These are phyloP conservation scores for Gadus macrocephalus DNA, from an alignment of 2,113 vertebrate species.

Conservation along the genomic window DNA sequence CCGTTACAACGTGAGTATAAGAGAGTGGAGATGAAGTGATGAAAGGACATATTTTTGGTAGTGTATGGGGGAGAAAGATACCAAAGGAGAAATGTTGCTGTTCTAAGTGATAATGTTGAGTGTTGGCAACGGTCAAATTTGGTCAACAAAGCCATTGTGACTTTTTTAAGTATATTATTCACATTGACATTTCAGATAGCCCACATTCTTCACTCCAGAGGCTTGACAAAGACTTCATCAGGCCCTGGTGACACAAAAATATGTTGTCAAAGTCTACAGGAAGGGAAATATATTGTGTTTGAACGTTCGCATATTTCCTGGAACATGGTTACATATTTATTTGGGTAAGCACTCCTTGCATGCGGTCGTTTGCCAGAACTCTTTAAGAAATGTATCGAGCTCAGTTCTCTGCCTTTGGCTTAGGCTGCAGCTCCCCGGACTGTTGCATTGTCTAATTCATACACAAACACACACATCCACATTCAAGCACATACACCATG, in stretches of 20 bases:
- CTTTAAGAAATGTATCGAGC: background rate
- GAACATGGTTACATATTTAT: background rate
- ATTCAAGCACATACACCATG: background rate
- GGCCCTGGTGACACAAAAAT: constrained; percentile 16
- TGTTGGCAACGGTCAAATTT: too few relatives aligned
- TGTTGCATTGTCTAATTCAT: background rate
- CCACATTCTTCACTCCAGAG: background rate
- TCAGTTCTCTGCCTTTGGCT: background rate
- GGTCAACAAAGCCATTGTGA: too few relatives aligned
- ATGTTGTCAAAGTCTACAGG: background rate
- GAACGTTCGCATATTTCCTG: background rate
- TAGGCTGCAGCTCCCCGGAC: background rate
- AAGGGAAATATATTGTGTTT: background rate
- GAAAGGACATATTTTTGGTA: too few relatives aligned
- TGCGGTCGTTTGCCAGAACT: too few relatives aligned
- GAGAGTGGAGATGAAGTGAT: too few relatives aligned
- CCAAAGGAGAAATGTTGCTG: too few relatives aligned
- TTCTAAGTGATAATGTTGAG: too few relatives aligned
- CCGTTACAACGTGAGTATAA: too few relatives aligned
- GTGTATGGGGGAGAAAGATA: too few relatives aligned
- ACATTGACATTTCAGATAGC: constrained; percentile 13
- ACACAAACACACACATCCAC: constrained; percentile 9
- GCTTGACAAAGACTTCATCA: constrained; percentile 18
- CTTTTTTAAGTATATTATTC: too few relatives aligned
- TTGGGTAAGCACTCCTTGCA: background rate